Percentiles rank a stretch among this genome's conserved stretches.
These are phyloP conservation scores for Microcebus jonahi DNA, from an alignment of 2,113 vertebrate genomes.

Conservation along the genomic window DNA sequence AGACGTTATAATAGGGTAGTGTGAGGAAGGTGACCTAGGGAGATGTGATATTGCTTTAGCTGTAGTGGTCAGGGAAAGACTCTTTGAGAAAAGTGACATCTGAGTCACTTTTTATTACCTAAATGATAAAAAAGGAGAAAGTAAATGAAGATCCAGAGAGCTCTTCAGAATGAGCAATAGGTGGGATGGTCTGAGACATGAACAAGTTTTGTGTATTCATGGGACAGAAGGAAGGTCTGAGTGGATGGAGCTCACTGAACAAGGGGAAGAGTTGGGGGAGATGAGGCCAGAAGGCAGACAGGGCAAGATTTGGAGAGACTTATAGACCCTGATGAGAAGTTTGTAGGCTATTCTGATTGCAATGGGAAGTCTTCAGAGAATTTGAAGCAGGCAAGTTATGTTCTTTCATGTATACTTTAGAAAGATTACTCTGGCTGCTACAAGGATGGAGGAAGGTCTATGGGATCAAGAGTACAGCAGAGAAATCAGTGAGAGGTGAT, in stretches of 20 bases:
- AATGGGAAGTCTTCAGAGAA: not conserved
- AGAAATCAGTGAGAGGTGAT: not conserved
- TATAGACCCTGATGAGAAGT: not conserved
- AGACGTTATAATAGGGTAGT: not conserved
- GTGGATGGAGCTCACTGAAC: not conserved
- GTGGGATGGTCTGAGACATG: not conserved
- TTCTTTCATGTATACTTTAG: not conserved
- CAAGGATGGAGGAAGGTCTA: not conserved
- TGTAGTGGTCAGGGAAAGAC: not conserved
- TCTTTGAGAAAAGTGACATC: slow-evolving; percentile 8
- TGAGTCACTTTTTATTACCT: not conserved
- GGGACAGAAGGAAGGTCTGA: not conserved
- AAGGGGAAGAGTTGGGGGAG: not conserved
- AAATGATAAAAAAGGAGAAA: not conserved
- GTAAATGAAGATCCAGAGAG: not conserved
- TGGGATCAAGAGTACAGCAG: not conserved
- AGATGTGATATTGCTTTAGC: not conserved
- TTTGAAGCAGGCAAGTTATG: not conserved
- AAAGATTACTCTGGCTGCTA: not conserved
- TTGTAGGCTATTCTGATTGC: not conserved
- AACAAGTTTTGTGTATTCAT: not conserved
- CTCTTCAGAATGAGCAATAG: not conserved
- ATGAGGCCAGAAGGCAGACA: not conserved
- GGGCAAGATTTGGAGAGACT: not conserved
- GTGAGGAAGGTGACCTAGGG: not conserved